Evolutionary conservation across 1,140 invertebrate genomes (phyloP).

Genomic region (Sinonovacula constricta): DNA sequence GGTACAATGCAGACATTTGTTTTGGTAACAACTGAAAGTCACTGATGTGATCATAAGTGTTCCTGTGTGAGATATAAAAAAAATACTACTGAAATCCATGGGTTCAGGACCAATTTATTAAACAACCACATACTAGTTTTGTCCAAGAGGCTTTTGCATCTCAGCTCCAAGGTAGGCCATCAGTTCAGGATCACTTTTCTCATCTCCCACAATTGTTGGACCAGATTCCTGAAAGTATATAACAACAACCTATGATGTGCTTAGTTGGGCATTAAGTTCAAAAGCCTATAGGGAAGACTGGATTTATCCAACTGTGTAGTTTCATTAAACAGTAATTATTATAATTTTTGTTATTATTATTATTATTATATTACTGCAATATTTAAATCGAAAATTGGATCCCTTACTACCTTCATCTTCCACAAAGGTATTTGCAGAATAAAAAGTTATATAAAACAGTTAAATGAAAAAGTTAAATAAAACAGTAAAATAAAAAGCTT

Average conservation of each 20-base stretch:
- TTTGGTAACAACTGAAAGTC: no score
- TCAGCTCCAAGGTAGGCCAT: constrained; percentile 77
- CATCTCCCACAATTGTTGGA: constrained; percentile 78
- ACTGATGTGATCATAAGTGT: no score
- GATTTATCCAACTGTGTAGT: background rate
- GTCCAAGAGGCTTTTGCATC: constrained; percentile 73
- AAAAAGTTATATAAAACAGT: no score
- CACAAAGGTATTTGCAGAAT: no score
- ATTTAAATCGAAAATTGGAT: background rate
- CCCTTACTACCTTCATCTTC: background rate
- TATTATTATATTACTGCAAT: background rate
- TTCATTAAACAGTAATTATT: background rate
- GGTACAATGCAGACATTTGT: no score
- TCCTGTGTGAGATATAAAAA: no score
- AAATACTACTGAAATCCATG: background rate
- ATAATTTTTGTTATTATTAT: background rate
- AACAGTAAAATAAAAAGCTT: no score
- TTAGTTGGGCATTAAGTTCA: no score
- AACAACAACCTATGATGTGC: background rate
- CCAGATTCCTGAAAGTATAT: constrained; percentile 74
- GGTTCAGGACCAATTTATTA: no score
- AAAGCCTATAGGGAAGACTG: background rate
- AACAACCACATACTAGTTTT: constrained; percentile 78
- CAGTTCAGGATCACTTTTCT: constrained; percentile 76
- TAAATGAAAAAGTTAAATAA: no score